Conservation (phyloP, 1,140 invertebrate genomes). For the Ectropis grisescens region DNA sequence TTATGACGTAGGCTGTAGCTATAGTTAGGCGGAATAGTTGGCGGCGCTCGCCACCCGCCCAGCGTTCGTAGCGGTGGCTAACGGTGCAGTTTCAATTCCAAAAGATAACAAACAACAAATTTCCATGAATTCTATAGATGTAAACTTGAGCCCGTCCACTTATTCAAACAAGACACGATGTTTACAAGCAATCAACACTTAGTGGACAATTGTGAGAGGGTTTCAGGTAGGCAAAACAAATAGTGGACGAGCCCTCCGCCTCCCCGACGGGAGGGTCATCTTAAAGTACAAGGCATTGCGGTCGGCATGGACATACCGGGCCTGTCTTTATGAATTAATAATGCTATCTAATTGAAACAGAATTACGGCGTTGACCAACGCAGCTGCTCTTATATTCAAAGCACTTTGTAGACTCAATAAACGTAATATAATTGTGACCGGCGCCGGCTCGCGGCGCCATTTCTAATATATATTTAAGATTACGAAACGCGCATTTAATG, state of each 20-base stretch:
- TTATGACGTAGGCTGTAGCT: constrained; percentile 57
- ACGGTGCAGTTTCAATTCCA: too few relatives aligned
- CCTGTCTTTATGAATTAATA: constrained; percentile 61
- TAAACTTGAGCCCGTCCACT: too few relatives aligned
- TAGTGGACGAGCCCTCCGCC: constrained; percentile 44
- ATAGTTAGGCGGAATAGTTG: too few relatives aligned
- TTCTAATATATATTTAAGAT: constrained; percentile 3
- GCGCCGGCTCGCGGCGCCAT: too few relatives aligned
- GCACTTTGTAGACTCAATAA: constrained; percentile 1
- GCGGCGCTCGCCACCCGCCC: too few relatives aligned
- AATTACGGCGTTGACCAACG: constrained; percentile 38
- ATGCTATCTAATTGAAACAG: constrained; percentile 54
- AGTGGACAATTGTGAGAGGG: constrained; percentile 54
- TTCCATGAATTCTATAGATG: too few relatives aligned
- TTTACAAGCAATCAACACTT: constrained; percentile 65
- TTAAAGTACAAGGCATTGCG: constrained; percentile 51
- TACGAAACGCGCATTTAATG: constrained; percentile 14
- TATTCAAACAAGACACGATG: constrained; percentile 29
- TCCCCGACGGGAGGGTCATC: constrained; percentile 43
- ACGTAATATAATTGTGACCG: neutral
- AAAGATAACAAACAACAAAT: too few relatives aligned
- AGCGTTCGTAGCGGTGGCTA: too few relatives aligned
- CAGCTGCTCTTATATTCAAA: constrained; percentile 30
- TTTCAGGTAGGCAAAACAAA: constrained; percentile 55
- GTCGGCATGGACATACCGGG: constrained; percentile 30